These are phyloP conservation scores for Nebria ingens DNA, from an alignment of 1,140 invertebrate genomes.

Conservation along the genomic window DNA sequence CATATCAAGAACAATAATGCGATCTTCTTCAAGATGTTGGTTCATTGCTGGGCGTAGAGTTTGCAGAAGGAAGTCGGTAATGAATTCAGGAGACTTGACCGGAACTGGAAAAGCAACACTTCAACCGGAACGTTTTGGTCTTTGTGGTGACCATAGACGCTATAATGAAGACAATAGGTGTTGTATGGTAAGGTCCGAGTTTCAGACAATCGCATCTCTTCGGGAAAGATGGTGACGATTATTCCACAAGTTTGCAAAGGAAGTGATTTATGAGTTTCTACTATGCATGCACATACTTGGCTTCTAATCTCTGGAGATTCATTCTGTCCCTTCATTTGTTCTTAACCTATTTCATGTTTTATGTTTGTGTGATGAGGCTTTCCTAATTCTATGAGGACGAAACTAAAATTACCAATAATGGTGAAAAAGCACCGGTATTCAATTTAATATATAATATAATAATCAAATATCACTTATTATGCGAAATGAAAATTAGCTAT, in stretches of 20 bases:
- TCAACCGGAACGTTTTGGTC: not conserved
- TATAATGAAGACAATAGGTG: not conserved
- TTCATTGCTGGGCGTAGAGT: not conserved
- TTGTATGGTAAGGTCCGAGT: conserved; percentile 2
- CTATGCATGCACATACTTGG: too few relatives aligned
- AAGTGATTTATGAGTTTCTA: not conserved
- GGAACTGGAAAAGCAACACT: not conserved
- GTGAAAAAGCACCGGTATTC: too few relatives aligned
- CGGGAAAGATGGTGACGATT: not conserved
- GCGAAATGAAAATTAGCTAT: too few relatives aligned
- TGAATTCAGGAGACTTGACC: conserved; percentile 6
- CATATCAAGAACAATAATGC: not conserved
- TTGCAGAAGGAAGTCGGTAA: not conserved
- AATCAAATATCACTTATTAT: too few relatives aligned
- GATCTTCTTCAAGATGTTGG: not conserved
- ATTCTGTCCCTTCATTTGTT: too few relatives aligned
- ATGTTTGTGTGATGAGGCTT: too few relatives aligned
- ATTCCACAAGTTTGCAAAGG: not conserved
- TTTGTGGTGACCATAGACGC: not conserved
- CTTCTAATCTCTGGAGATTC: too few relatives aligned
- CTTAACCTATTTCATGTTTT: too few relatives aligned
- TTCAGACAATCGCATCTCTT: not conserved
- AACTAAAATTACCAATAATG: too few relatives aligned
- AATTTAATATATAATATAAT: too few relatives aligned
- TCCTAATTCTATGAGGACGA: too few relatives aligned